Base-by-base conservation (phyloP, 2,113 vertebrate species). In the Antechinus stuartii region DNA sequence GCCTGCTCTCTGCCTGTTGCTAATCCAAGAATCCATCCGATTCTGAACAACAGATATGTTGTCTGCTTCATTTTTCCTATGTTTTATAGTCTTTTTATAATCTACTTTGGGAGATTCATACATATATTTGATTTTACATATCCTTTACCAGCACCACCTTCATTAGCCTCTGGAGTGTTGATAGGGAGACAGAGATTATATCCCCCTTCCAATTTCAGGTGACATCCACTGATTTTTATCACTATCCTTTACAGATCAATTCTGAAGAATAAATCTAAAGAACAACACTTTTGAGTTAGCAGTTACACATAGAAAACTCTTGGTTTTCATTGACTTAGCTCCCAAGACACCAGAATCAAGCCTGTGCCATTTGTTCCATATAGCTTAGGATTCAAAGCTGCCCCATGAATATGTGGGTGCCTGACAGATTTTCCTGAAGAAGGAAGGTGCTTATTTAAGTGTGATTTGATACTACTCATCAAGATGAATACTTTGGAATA, bases 191-290 rank as follows among this genome's bases (percentile, higher is more conserved):
- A 95, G 90, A 35, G 94, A 92, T 94, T 92, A 93, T 93, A 89
- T 94, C 92, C 91, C 0, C 54, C 52, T 95, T 96, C 92, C 16
- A 94, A 92, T 91, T 95, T 94, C 95, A 97, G 93, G 95, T 97
- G 95, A 93, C 96, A 97, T 55, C n/a, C 91, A 97, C 93, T 96
- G 90, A 96, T 92, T 96, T 95, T 61, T 94, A 92, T 91, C 54
- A 92, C 89, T n/a, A 22, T 22, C 42, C 35, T 8, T 22, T 14
- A 84, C 19, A 42, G n/a, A 6, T 84, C 14, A 1, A 97, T 2
- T 24, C 35, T 96, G 93, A 96, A 95, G 84, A 90, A 90, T 95
- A 96, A 46, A 54, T 46, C 42, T 90, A 49, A 95, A 96, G 93
- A 96, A 95, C 68, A 93, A 89, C 94, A 95, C 92, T 94, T 97